These are phyloP conservation scores for Lordiphosa fenestrarum DNA, from an alignment of 2,888 invertebrate species.

Conservation along the genomic window DNA sequence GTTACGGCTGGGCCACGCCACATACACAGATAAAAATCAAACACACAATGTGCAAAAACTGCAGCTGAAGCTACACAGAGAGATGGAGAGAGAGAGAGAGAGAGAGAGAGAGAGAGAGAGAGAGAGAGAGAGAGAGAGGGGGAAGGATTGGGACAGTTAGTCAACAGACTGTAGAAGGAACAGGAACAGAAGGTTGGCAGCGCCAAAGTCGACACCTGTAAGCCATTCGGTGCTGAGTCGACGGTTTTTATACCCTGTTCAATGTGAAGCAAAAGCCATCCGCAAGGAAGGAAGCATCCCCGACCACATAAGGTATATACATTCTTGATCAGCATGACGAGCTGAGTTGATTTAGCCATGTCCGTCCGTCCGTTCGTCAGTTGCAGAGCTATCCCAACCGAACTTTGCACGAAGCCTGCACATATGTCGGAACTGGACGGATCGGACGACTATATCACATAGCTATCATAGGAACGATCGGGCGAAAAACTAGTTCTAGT, in stretches of 20 bases:
- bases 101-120: not conserved
- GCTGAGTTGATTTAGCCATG: no score
- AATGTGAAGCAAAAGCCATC: not conserved
- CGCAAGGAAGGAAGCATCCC: no score
- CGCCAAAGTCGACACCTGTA: slow-evolving; percentile 26
- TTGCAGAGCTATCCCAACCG: no score
- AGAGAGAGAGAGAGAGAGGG: not conserved
- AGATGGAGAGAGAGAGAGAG: not conserved
- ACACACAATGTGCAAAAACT: slow-evolving; percentile 48
- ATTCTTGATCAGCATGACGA: no score
- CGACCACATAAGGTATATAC: no score
- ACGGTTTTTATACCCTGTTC: not conserved
- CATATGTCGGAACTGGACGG: no score
- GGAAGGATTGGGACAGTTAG: slow-evolving; percentile 14
- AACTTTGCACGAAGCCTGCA: no score
- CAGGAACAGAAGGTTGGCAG: slow-evolving; percentile 4
- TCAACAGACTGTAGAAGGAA: slow-evolving; percentile 26
- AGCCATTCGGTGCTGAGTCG: slow-evolving; percentile 4
- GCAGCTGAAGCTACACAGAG: slow-evolving; percentile 23
- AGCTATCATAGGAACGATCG: no score
- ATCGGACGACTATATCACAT: no score
- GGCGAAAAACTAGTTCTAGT: no score
- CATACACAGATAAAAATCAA: slow-evolving; percentile 66
- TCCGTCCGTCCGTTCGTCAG: no score
- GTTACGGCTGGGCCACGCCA: slow-evolving; percentile 43